phyloP scores from a whole-genome alignment of 2,797 vertebrate species.

The Microtus agrestis region DNA sequence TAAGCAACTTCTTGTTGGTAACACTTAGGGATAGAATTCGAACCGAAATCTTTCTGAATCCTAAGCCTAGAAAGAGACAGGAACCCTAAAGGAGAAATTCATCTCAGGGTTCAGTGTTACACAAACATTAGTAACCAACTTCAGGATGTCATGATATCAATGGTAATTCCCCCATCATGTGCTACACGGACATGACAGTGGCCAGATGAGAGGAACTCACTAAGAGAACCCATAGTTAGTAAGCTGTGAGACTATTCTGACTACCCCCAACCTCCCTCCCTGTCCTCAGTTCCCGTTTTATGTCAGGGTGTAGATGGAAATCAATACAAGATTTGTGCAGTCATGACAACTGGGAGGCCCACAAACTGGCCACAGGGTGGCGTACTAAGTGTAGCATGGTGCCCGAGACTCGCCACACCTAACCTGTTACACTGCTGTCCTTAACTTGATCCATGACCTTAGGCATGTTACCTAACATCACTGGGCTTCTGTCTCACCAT shows the following conservation, averaged over 20 bases:
- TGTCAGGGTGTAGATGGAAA: neutral
- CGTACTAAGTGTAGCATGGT: neutral
- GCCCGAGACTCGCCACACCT: neutral
- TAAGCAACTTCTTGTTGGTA: neutral
- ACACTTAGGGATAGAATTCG: neutral
- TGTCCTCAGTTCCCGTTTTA: neutral
- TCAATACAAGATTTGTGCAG: neutral
- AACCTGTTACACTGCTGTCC: neutral
- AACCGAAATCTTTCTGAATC: slow-evolving; percentile 13
- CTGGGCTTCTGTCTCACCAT: neutral
- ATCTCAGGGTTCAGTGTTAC: neutral
- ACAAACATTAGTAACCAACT: neutral
- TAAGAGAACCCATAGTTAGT: neutral
- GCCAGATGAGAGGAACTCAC: neutral
- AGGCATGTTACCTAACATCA: neutral
- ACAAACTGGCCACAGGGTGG: slow-evolving; percentile 18
- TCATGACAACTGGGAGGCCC: neutral
- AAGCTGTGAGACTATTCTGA: neutral
- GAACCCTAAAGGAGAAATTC: neutral
- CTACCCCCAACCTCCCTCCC: neutral
- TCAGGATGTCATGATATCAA: neutral
- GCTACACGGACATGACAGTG: neutral
- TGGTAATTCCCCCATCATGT: neutral
- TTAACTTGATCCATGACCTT: neutral
- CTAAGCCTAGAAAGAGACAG: neutral